Conservation (phyloP, 2,888 invertebrate species). For the Eupithecia inturbata region DNA sequence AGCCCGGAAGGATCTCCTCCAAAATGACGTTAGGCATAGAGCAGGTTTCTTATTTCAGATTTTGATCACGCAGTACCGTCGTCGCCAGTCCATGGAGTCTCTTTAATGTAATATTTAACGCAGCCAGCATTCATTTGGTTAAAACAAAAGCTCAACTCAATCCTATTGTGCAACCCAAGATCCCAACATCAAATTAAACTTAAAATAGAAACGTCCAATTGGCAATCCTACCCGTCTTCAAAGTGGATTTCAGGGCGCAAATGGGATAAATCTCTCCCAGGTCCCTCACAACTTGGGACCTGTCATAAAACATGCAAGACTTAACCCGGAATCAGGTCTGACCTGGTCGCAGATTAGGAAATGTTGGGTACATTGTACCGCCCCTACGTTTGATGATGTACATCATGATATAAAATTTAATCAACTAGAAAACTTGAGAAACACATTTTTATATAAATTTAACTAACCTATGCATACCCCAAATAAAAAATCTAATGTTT, state of each 20-base stretch:
- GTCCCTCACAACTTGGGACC: slow-evolving; percentile 25
- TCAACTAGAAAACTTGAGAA: no score
- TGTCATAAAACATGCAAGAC: slow-evolving; percentile 21
- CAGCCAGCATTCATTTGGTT: neutral
- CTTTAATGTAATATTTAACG: no score
- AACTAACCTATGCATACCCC: no score
- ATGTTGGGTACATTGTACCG: neutral
- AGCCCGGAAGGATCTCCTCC: no score
- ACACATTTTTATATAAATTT: no score
- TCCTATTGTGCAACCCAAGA: neutral
- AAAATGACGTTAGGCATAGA: no score
- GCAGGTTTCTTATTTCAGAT: no score
- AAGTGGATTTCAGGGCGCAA: slow-evolving; percentile 32
- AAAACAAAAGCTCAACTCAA: slow-evolving; percentile 5
- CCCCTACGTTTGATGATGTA: no score
- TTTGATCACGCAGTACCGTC: no score
- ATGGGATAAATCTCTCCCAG: slow-evolving; percentile 27
- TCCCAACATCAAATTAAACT: neutral
- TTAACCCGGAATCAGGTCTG: slow-evolving; percentile 9
- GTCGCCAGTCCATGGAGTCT: no score
- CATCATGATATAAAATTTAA: no score
- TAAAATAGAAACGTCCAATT: slow-evolving; percentile 22
- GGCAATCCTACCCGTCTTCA: slow-evolving; percentile 34
- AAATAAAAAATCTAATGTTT: no score
- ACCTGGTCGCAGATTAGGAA: slow-evolving; percentile 10